Evolutionary conservation across 2,888 invertebrate species (phyloP), one percentile per base, ranked within the genome.

Genomic region (Andrena chrysosceles): DNA sequence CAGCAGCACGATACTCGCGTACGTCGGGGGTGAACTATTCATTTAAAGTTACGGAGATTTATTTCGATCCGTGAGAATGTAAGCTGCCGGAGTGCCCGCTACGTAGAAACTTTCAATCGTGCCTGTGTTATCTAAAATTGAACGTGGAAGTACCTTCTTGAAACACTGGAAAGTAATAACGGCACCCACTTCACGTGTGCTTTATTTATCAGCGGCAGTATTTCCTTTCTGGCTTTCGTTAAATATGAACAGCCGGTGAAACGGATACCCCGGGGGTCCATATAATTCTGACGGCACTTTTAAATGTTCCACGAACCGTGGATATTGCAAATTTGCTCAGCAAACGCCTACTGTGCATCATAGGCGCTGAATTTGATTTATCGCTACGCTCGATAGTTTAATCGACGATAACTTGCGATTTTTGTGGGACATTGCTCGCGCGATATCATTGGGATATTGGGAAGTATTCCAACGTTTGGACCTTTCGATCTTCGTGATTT

Each of bases 21-120:
- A n/a, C 33, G 42, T 54, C 54, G 60, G 35, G 60, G 8, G 62
- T 6, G 42, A 68, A 8, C 23, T 33, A 60, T 62, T 59, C 42
- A 33, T 35, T 66, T 16, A 35, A 35, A 52, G 33, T 35, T 31
- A 2, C 54, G 35, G 48, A 66, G 66, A 70, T 77, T 69, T 66
- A 60, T 52, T 71, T 67, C 78, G 8, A 16, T 33, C 16, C 10
- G 29, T 42, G 26, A 20, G 26, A 78, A 13, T n/a, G 48, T 64
- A 71, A 71, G 71, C 71, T 71, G 13, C 31, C 48, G 42, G 68
- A 73, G 42, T 35, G 49, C 49, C 49, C 63, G 5, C 52, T 33
- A 29, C 66, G 62, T 33, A 23, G 68, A 73, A 79, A 64, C 67
- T 72, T 72, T 54, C 62, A 56, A 78, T 80, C 66, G 33, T 6